Evolutionary conservation across 2,113 vertebrate genomes (phyloP).

Genomic region (Microtus ochrogaster): DNA sequence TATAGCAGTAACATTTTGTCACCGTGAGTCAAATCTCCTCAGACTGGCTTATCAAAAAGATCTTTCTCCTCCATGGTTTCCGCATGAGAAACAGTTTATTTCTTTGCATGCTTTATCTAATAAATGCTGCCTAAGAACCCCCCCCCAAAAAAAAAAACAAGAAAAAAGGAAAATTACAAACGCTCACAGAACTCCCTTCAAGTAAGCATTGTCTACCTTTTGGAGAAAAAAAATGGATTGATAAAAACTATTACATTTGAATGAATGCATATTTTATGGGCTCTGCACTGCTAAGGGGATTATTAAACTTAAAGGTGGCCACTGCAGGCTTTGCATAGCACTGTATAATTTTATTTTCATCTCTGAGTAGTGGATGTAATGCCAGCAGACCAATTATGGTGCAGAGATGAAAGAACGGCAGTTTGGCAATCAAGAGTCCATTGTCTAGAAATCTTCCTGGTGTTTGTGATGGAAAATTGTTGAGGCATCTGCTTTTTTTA

Average conservation of each 20-base stretch:
- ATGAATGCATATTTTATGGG: conserved; percentile 88
- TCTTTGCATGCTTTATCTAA: conserved; percentile 60
- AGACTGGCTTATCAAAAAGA: conserved; percentile 14
- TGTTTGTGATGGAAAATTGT: conserved; percentile 68
- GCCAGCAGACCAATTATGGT: conserved; percentile 83
- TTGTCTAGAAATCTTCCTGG: conserved; percentile 72
- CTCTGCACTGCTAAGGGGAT: conserved; percentile 82
- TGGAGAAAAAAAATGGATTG: conserved; percentile 82
- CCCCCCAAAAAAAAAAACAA: conserved; percentile 52
- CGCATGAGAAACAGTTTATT: conserved; percentile 50
- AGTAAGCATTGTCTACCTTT: conserved; percentile 73
- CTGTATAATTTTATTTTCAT: conserved; percentile 86
- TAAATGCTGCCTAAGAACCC: conserved; percentile 65
- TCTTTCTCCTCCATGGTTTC: conserved; percentile 13
- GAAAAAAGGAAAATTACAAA: conserved; percentile 62
- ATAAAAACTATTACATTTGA: conserved; percentile 85
- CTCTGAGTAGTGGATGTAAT: conserved; percentile 78
- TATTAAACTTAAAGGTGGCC: conserved; percentile 86
- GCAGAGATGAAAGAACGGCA: conserved; percentile 67
- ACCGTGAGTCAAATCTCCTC: conserved; percentile 24
- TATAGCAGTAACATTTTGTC: conserved; percentile 1
- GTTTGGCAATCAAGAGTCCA: conserved; percentile 68
- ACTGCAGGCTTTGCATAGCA: conserved; percentile 83
- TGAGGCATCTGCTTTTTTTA: conserved; percentile 56
- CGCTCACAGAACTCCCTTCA: conserved; percentile 60